Percentiles rank a stretch among this genome's conserved stretches.
Evolutionary conservation across 1,140 invertebrate species (phyloP).

Genomic region (Rhizoglyphus robini): DNA sequence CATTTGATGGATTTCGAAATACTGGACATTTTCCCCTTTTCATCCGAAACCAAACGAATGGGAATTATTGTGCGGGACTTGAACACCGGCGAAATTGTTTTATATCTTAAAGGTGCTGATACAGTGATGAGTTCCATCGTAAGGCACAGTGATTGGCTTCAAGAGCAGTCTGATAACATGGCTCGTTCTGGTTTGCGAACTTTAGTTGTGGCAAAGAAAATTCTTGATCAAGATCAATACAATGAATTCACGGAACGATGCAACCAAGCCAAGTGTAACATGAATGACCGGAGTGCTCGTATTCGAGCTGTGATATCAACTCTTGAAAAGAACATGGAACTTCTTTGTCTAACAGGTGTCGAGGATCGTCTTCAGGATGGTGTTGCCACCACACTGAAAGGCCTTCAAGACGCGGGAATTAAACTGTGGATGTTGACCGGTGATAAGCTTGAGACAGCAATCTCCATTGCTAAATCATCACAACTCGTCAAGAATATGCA

Average conservation of each 20-base stretch:
- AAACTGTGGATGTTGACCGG: slow-evolving; percentile 99
- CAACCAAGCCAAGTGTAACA: slow-evolving; percentile 67
- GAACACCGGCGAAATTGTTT: slow-evolving; percentile 70
- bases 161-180: slow-evolving; percentile 80
- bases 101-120: slow-evolving; percentile 96
- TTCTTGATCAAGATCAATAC: slow-evolving; percentile 76
- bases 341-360: slow-evolving; percentile 86
- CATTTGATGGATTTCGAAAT: slow-evolving; percentile 65
- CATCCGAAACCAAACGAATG: slow-evolving; percentile 96
- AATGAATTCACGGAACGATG: slow-evolving; percentile 77
- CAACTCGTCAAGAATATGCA: slow-evolving; percentile 60
- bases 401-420: slow-evolving; percentile 86
- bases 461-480: slow-evolving; percentile 94
- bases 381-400: slow-evolving; percentile 78
- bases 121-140: slow-evolving; percentile 85
- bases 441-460: slow-evolving; percentile 96
- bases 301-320: slow-evolving; percentile 75
- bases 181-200: slow-evolving; percentile 91
- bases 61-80: slow-evolving; percentile 90
- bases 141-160: slow-evolving; percentile 89
- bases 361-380: slow-evolving; percentile 75
- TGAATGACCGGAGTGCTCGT: slow-evolving; percentile 63
- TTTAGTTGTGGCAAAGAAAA: slow-evolving; percentile 85
- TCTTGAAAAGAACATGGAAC: slow-evolving; percentile 80
- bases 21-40: slow-evolving; percentile 93